Percentiles rank a stretch among this genome's conserved stretches.
These are phyloP conservation scores for Acanthosepion esculentum DNA, from an alignment of 2,888 invertebrate genomes.

Conservation along the genomic window DNA sequence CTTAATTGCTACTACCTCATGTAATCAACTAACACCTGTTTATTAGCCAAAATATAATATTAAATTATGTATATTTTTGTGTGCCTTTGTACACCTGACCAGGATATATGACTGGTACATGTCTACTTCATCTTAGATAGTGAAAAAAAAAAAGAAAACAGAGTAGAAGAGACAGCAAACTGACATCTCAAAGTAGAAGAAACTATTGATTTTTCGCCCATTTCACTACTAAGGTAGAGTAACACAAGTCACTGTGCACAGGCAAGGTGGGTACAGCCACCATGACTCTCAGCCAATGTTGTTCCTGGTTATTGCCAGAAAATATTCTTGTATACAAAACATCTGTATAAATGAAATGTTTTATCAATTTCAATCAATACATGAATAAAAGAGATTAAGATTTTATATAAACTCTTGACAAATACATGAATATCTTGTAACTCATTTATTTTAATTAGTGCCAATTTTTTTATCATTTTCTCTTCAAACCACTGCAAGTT, in stretches of 20 bases:
- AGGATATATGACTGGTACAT: neutral
- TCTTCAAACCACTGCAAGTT: neutral
- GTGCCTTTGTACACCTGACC: neutral
- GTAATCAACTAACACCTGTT: no score
- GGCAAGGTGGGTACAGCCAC: neutral
- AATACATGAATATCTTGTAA: neutral
- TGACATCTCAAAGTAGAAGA: neutral
- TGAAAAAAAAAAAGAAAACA: neutral
- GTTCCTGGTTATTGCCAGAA: neutral
- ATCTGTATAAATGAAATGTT: neutral
- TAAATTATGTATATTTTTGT: neutral
- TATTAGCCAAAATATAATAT: no score
- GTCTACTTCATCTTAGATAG: neutral
- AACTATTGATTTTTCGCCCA: neutral
- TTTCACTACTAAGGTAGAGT: neutral
- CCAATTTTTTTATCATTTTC: neutral
- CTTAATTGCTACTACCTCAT: no score
- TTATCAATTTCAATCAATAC: neutral
- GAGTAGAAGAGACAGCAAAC: neutral
- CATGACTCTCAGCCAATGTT: neutral
- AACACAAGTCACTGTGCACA: neutral
- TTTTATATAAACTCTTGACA: neutral
- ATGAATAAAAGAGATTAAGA: neutral
- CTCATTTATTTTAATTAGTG: neutral
- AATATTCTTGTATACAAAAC: neutral